These are phyloP conservation scores for Pseudoips prasinana DNA, from an alignment of 2,888 invertebrate genomes.

Conservation along the genomic window DNA sequence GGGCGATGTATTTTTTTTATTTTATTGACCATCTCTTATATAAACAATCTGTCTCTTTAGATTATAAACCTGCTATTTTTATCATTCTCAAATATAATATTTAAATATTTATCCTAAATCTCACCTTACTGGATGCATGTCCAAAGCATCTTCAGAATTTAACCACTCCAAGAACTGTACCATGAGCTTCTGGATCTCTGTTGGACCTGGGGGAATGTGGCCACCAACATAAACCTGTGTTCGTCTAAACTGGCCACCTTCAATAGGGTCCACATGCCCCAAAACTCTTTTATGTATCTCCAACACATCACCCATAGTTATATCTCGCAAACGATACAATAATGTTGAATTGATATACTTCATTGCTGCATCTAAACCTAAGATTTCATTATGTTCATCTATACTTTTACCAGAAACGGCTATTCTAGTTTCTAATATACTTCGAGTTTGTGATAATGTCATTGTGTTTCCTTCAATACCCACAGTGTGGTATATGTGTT, in stretches of 20 bases:
- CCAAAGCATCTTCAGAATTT: conserved; percentile 92
- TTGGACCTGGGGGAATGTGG: conserved; percentile 95
- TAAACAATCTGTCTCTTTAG: no score
- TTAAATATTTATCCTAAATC: no score
- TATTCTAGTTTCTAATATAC: conserved; percentile 92
- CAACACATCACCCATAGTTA: conserved; percentile 92
- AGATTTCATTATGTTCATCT: conserved; percentile 97
- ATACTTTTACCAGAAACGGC: conserved; percentile 94
- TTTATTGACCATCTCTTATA: no score
- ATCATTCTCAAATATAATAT: no score
- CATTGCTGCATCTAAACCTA: conserved; percentile 96
- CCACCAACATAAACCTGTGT: conserved; percentile 97
- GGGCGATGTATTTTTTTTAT: no score
- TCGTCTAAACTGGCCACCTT: conserved; percentile 93
- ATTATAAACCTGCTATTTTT: no score
- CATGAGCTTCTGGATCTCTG: conserved; percentile 91
- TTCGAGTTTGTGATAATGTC: conserved; percentile 94
- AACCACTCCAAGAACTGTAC: conserved; percentile 95
- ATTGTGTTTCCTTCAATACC: conserved; percentile 99
- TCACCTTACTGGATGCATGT: conserved; percentile 93
- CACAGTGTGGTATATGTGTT: conserved; percentile 98
- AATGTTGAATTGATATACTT: conserved; percentile 94
- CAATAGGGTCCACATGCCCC: conserved; percentile 96
- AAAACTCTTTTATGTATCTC: conserved; percentile 96
- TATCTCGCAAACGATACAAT: conserved; percentile 88